Base-by-base conservation (phyloP, 2,797 vertebrate species). In the Pachyuromys duprasi region DNA sequence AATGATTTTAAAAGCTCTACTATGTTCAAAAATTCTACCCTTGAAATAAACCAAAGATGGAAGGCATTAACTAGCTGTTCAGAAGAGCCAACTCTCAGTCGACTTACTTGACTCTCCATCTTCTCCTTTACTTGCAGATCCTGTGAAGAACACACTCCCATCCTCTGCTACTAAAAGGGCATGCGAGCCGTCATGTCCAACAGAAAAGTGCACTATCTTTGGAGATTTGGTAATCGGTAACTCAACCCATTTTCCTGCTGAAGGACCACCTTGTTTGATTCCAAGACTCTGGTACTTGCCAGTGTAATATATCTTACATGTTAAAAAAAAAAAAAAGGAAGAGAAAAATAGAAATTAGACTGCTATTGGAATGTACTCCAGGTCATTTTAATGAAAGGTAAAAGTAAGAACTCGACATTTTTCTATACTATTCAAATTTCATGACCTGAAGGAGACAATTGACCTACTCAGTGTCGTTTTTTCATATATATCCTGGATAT, bases 241-340 rank as follows among this genome's bases (percentile, higher is more conserved):
- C 95, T 99, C 99, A 97, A 99, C 99, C 99, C 99, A 99, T 96
- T 99, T 99, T 95, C 99, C 99, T 96, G 99, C 99, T 31, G 99
- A 99, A 49, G 99, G 99, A 63, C 99, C 99, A 33, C 99, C 99
- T 98, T 99, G 99, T 97, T 99, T 99, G 98, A 99, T 99, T 97
- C 99, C 99, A 93, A 99, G 99, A 97, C 99, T 99, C 98, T 99
- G 99, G 97, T 99, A 99, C 97, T 99, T 99, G 92, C 99, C 99
- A 93, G 99, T 99, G 96, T 99, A 99, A 99, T 99, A 99, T 96
- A 99, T 99, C 99, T 99, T 98, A 57, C 9, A 88, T 55, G 69
- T 84, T 11, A 8, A 45, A 28, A 83, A 63, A 31, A 3, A 22
- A 39, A 95, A 55, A 78, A n/a, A 67, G 62, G 18, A 33, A 92